Evolutionary conservation across 2,113 vertebrate species (phyloP).

Genomic region (Toxotes jaculatrix): DNA sequence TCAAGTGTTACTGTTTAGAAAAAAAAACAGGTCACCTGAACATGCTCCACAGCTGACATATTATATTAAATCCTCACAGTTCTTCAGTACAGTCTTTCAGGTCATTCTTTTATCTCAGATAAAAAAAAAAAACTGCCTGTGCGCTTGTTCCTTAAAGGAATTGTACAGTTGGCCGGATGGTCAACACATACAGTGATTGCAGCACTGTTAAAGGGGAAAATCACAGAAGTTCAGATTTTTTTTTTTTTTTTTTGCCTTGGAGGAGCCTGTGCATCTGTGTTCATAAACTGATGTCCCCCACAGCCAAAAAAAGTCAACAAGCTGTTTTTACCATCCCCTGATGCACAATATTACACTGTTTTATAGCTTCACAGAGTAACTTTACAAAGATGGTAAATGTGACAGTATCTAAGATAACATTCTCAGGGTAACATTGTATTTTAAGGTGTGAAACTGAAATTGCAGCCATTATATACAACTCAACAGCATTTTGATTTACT

Average conservation of each 20-base stretch:
- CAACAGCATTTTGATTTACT: neutral
- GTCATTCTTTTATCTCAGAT: constrained; percentile 5
- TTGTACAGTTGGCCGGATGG: constrained; percentile 21
- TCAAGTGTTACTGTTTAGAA: constrained; percentile 27
- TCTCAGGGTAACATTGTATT: constrained; percentile 20
- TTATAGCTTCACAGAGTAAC: constrained; percentile 44
- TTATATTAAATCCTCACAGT: constrained; percentile 15
- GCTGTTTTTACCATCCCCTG: constrained; percentile 36
- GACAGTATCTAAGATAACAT: constrained; percentile 37
- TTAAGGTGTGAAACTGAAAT: constrained; percentile 16
- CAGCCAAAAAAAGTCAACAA: constrained; percentile 57
- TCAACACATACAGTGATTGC: constrained; percentile 4
- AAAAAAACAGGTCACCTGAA: constrained; percentile 36
- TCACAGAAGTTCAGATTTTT: constrained; percentile 11
- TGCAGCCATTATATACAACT: neutral
- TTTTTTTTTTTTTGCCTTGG: constrained; percentile 30
- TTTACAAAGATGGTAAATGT: constrained; percentile 51
- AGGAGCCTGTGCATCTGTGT: constrained; percentile 39
- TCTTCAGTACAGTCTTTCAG: neutral
- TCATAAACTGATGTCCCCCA: constrained; percentile 54
- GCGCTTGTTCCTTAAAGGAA: constrained; percentile 6
- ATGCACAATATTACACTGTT: constrained; percentile 47
- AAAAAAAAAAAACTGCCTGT: neutral
- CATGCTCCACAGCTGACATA: constrained; percentile 2
- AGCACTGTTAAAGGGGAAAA: constrained; percentile 29